Evolutionary conservation across 1,140 invertebrate genomes (phyloP).

Genomic region (Adoxophyes honmai): DNA sequence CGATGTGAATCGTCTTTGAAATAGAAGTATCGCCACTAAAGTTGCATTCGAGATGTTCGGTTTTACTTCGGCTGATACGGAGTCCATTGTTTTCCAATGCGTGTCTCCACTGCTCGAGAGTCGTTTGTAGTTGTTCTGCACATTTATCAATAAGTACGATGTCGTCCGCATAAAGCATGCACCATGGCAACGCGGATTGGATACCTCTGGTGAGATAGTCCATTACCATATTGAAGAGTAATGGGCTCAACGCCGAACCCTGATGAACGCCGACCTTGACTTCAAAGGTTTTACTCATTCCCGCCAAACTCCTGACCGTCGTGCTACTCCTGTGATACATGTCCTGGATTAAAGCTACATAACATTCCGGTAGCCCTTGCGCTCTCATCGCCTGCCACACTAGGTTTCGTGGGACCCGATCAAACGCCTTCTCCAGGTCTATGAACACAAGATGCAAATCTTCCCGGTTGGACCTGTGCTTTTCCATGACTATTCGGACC

Average conservation of each 20-base stretch:
- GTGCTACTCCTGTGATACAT: neutral
- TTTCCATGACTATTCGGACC: too few species aligned
- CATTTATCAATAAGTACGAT: neutral
- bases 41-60: neutral
- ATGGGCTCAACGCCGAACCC: neutral
- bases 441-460: neutral
- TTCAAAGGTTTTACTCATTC: neutral
- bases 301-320: neutral
- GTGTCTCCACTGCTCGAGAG: neutral
- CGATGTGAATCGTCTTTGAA: neutral
- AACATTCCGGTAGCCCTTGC: neutral
- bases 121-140: neutral
- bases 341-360: neutral
- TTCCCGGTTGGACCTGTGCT: neutral
- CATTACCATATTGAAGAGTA: neutral
- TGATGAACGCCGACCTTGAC: constrained; percentile 5
- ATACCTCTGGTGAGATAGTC: neutral
- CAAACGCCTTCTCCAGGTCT: too few species aligned
- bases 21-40: neutral
- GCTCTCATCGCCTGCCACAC: neutral
- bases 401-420: too few species aligned
- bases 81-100: neutral
- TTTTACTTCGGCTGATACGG: neutral
- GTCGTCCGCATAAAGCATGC: neutral
- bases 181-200: neutral